Percentiles rank a stretch among this genome's conserved stretches.
phyloP scores from a whole-genome alignment of 2,888 invertebrate species.

The Campoletis raptor region DNA sequence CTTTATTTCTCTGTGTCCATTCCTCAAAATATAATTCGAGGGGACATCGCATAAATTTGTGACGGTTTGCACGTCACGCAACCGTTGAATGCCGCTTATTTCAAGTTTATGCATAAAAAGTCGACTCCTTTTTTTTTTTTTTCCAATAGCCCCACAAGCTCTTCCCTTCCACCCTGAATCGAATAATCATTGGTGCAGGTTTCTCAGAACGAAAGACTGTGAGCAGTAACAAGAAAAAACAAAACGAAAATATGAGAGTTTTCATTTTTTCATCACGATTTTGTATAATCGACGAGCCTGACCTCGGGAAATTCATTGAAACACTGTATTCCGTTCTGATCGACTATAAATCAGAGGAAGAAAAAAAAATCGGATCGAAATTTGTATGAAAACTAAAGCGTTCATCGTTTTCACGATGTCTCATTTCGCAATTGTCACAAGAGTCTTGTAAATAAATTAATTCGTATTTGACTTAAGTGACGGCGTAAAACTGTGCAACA shows the following conservation, averaged over 20 bases:
- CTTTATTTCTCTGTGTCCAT: background rate
- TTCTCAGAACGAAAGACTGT: conserved; percentile 3
- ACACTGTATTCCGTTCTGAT: background rate
- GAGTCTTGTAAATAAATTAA: conserved; percentile 58
- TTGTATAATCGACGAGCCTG: conserved; percentile 5
- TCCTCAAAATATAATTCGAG: conserved; percentile 53
- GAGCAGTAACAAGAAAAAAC: background rate
- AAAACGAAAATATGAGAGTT: background rate
- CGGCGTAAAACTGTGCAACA: conserved; percentile 24
- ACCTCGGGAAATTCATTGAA: background rate
- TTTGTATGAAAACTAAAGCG: conserved; percentile 27
- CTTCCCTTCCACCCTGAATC: conserved; percentile 3
- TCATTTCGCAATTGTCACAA: conserved; percentile 23
- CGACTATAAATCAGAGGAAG: conserved; percentile 40
- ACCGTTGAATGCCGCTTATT: conserved; percentile 55
- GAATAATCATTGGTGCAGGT: conserved; percentile 14
- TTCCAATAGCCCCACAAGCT: conserved; percentile 19
- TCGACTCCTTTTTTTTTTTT: conserved; percentile 1
- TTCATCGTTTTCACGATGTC: conserved; percentile 14
- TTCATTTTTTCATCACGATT: background rate
- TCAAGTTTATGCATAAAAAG: conserved; percentile 24
- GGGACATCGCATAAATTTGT: conserved; percentile 45
- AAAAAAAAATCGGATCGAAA: conserved; percentile 38
- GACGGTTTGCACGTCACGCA: conserved; percentile 44
- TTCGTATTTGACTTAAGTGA: conserved; percentile 29